These are phyloP conservation scores for Andrena hattorfiana DNA, from an alignment of 2,888 invertebrate species.

Conservation along the genomic window DNA sequence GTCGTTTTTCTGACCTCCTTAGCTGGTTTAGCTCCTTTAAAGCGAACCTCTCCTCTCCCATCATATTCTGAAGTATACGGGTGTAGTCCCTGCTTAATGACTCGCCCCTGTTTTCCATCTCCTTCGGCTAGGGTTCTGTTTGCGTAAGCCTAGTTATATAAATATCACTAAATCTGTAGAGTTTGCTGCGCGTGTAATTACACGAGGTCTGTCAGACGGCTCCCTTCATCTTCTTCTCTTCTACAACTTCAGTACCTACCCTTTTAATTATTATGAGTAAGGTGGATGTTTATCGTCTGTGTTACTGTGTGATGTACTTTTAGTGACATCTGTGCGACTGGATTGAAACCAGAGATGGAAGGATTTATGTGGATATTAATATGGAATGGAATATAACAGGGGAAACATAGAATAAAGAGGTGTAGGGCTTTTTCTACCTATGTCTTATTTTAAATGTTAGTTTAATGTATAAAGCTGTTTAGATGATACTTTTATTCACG, in stretches of 20 bases:
- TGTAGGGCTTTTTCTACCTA: no score
- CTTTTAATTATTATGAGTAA: not conserved
- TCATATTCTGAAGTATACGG: constrained; percentile 43
- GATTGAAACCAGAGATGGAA: no score
- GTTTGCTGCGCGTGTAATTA: not conserved
- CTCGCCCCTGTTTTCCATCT: constrained; percentile 9
- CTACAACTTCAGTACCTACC: not conserved
- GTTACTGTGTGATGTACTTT: no score
- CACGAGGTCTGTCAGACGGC: not conserved
- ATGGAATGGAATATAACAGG: no score
- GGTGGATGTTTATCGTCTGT: no score
- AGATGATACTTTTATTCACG: no score
- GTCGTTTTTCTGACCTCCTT: constrained; percentile 46
- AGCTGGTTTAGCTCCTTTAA: constrained; percentile 46
- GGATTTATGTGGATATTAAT: no score
- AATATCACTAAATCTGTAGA: not conserved
- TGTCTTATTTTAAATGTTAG: no score
- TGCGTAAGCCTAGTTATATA: not conserved
- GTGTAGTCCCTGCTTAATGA: constrained; percentile 53
- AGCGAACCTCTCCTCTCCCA: constrained; percentile 44
- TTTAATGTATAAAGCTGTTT: no score
- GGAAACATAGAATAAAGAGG: no score
- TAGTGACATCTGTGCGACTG: no score
- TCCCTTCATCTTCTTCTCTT: not conserved
- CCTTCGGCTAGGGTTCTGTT: not conserved